Conservation (phyloP, 2,888 invertebrate genomes). For the Podabrus alpinus region DNA sequence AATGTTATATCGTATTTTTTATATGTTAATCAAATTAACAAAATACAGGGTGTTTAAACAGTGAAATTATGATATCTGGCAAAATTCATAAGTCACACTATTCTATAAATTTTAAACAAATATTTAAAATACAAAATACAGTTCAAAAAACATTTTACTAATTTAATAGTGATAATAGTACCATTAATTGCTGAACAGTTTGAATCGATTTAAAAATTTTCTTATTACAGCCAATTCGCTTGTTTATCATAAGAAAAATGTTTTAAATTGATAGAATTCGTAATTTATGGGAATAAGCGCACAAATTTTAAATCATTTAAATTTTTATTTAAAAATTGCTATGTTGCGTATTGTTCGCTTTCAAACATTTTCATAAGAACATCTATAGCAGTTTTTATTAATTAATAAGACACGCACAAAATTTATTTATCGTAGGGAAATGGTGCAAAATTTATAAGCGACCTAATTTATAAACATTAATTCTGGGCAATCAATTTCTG, state of each 20-base stretch:
- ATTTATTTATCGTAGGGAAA: background rate
- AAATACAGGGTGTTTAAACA: background rate
- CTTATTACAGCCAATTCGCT: background rate
- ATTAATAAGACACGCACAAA: background rate
- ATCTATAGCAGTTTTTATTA: background rate
- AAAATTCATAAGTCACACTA: background rate
- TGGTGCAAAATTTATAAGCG: background rate
- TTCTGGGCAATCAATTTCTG: no score
- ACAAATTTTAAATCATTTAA: background rate
- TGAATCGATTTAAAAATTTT: background rate
- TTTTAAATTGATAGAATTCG: background rate
- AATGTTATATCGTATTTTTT: background rate
- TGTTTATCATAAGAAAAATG: background rate
- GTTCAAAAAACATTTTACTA: background rate
- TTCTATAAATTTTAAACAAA: background rate
- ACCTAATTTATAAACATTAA: no score
- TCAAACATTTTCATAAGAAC: background rate
- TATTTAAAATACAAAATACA: background rate
- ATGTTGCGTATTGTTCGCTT: background rate
- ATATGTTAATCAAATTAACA: background rate
- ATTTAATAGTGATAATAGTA: background rate
- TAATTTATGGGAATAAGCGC: background rate
- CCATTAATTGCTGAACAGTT: background rate
- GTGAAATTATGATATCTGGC: background rate
- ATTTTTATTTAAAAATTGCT: background rate